phyloP scores from a whole-genome alignment of 2,113 vertebrate species.

The Oncorhynchus keta region DNA sequence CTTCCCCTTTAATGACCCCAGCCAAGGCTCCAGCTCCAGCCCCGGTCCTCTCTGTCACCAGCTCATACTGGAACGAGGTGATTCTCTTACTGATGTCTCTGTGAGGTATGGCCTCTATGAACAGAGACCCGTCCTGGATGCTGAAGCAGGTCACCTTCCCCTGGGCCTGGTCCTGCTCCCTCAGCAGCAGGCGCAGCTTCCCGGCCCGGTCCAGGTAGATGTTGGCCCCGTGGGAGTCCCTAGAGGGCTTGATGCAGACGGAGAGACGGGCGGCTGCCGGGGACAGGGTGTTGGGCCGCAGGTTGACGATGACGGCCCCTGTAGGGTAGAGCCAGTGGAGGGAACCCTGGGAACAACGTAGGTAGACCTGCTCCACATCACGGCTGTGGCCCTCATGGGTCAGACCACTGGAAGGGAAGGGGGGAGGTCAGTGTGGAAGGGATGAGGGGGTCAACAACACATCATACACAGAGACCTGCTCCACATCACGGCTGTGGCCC shows the following conservation, averaged over 20 bases:
- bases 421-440: not conserved
- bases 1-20: conserved; percentile 31
- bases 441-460: too few species aligned
- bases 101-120: conserved; percentile 90
- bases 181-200: conserved; percentile 85
- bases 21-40: not conserved
- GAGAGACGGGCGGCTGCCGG: conserved; percentile 79
- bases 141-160: conserved; percentile 85
- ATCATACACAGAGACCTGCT: too few species aligned
- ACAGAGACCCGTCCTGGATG: conserved; percentile 87
- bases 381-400: conserved; percentile 90
- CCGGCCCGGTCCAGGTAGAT: conserved; percentile 96
- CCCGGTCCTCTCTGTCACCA: conserved; percentile 72
- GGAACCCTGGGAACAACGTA: conserved; percentile 88
- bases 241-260: conserved; percentile 90
- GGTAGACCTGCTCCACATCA: conserved; percentile 97
- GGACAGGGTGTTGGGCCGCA: conserved; percentile 86
- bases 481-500: too few species aligned
- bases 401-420: conserved; percentile 79
- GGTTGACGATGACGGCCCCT: conserved; percentile 93
- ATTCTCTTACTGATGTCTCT: conserved; percentile 92
- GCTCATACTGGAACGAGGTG: conserved; percentile 93
- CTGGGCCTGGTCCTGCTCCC: conserved; percentile 75
- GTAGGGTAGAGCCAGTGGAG: conserved; percentile 98
- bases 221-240: conserved; percentile 88